A percentile compares a stretch with the other conserved stretches of the same genome.
phyloP scores from a whole-genome alignment of 2,797 vertebrate genomes.

The Falco rusticolus region DNA sequence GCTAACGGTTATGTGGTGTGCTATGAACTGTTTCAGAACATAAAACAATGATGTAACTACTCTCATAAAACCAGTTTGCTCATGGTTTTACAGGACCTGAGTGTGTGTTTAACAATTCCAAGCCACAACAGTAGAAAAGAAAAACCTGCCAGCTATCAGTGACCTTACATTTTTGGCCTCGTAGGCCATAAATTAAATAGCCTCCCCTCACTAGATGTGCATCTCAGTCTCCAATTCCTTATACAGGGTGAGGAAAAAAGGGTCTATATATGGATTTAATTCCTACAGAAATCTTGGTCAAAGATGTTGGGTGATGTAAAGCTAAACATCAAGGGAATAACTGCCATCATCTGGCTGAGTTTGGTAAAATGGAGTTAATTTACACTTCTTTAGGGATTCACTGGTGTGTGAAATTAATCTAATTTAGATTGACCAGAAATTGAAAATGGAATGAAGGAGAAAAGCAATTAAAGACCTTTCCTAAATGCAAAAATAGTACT shows the following conservation, averaged over 20 bases:
- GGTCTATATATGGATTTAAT: background rate
- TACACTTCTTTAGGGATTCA: conserved; percentile 48
- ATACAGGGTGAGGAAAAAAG: background rate
- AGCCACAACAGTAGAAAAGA: background rate
- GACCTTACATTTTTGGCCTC: background rate
- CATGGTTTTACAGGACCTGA: background rate
- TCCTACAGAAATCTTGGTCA: conserved; percentile 8
- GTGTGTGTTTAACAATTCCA: background rate
- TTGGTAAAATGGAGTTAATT: conserved; percentile 59
- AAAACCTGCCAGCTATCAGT: background rate
- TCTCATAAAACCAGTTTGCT: background rate
- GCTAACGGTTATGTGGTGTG: background rate
- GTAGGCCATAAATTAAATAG: background rate
- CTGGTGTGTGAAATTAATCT: conserved; percentile 53
- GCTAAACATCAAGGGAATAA: conserved; percentile 21
- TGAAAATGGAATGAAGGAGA: conserved; percentile 40
- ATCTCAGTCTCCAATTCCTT: background rate
- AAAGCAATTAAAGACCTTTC: conserved; percentile 26
- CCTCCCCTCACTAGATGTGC: background rate
- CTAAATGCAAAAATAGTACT: background rate
- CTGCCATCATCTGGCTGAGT: conserved; percentile 42
- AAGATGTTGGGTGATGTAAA: background rate
- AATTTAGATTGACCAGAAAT: conserved; percentile 37
- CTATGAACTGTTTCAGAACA: background rate
- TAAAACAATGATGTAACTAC: background rate